Evolutionary conservation across 1,140 invertebrate species (phyloP).

Genomic region (Rhizoglyphus robini): DNA sequence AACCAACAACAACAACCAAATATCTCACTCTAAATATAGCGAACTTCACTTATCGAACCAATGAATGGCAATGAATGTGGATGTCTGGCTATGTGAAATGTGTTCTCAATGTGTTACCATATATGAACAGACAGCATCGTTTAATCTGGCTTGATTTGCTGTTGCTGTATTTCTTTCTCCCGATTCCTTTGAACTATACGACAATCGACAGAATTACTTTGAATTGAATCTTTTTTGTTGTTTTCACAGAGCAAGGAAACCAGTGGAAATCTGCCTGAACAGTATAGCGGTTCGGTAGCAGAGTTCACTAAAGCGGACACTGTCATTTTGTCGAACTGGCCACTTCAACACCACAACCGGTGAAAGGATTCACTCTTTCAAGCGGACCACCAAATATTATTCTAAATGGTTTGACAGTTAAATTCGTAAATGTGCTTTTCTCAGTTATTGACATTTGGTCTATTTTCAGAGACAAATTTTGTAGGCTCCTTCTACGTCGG

Average conservation of each 20-base stretch:
- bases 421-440: constrained; percentile 38
- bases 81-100: too few relatives aligned
- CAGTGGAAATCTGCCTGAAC: constrained; percentile 66
- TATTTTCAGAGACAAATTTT: constrained; percentile 92
- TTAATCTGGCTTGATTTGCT: background rate
- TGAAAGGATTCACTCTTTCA: constrained; percentile 61
- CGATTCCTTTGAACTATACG: background rate
- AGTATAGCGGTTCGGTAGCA: constrained; percentile 84
- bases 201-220: background rate
- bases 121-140: too few relatives aligned
- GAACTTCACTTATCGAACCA: too few relatives aligned
- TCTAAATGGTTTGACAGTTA: constrained; percentile 96
- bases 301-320: constrained; percentile 90
- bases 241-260: constrained; percentile 57
- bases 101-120: too few relatives aligned
- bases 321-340: constrained; percentile 85
- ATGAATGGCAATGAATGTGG: too few relatives aligned
- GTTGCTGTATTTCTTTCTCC: background rate
- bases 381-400: constrained; percentile 87
- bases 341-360: constrained; percentile 68
- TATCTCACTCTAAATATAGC: too few relatives aligned
- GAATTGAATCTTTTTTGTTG: background rate
- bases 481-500: constrained; percentile 81
- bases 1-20: too few relatives aligned
- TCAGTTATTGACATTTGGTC: constrained; percentile 10